phyloP scores from a whole-genome alignment of 2,113 vertebrate genomes.

The Dromaius novaehollandiae region DNA sequence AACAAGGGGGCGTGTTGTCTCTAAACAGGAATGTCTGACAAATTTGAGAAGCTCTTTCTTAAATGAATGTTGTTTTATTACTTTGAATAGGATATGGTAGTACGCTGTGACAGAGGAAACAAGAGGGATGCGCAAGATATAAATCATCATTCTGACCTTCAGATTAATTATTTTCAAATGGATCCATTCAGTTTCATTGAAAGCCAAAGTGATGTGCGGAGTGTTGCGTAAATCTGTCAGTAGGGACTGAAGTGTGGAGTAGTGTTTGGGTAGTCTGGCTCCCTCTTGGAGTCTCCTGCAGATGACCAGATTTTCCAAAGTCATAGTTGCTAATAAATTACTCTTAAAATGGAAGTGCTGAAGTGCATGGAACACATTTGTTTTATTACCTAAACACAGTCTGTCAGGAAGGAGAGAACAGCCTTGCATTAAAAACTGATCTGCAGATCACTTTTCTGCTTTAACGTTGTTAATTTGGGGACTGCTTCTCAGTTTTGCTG shows the following conservation, averaged over 20 bases:
- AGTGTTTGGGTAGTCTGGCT: not conserved
- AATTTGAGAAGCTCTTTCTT: not conserved
- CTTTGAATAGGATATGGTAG: not conserved
- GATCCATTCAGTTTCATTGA: not conserved
- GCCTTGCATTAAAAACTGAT: not conserved
- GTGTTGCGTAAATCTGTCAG: not conserved
- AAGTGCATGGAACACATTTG: not conserved
- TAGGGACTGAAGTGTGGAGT: not conserved
- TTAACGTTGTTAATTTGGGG: not conserved
- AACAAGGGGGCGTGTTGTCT: not conserved
- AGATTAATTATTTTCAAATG: not conserved
- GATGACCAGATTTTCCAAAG: not conserved
- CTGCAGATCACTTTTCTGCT: not conserved
- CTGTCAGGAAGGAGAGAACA: not conserved
- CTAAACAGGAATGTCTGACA: not conserved
- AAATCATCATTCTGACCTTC: not conserved
- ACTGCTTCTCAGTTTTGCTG: not conserved
- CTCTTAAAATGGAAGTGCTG: not conserved
- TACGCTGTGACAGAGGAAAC: not conserved
- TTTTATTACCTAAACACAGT: not conserved
- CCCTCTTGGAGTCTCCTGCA: not conserved
- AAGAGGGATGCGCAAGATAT: not conserved
- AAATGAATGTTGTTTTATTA: not conserved
- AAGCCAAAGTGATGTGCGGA: not conserved
- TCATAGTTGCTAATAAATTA: not conserved